These are phyloP conservation scores for Spondyliosoma cantharus DNA, from an alignment of 2,797 vertebrate genomes.

Conservation along the genomic window DNA sequence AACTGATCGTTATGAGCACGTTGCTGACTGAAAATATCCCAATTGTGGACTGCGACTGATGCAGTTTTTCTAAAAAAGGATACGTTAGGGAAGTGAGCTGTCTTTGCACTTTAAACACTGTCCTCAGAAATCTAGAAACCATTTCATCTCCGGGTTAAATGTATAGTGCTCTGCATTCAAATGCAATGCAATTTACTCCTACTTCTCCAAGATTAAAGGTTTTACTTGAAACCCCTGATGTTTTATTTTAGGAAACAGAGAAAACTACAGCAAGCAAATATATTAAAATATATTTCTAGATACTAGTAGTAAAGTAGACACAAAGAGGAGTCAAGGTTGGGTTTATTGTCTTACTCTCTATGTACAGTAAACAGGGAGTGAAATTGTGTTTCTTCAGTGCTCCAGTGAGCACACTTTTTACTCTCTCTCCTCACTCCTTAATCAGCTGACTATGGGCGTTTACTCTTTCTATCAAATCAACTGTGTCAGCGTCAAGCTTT, in stretches of 20 bases:
- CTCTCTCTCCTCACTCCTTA: too few species aligned
- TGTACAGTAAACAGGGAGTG: neutral
- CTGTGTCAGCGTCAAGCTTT: too few species aligned
- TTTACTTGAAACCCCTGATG: neutral
- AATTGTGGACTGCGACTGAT: too few species aligned
- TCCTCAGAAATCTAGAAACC: neutral
- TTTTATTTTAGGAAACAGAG: neutral
- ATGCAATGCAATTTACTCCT: constrained; percentile 5
- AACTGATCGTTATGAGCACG: neutral
- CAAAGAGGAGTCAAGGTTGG: neutral
- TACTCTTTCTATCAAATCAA: too few species aligned
- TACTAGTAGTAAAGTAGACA: too few species aligned
- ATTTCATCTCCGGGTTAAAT: neutral
- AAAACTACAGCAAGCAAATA: neutral
- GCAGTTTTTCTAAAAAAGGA: neutral
- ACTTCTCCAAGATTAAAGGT: neutral
- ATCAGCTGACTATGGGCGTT: too few species aligned
- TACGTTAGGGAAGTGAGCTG: neutral
- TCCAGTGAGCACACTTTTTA: neutral
- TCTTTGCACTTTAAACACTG: neutral
- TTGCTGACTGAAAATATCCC: neutral
- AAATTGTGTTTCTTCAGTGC: neutral
- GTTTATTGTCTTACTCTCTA: neutral
- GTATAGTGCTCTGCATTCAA: neutral
- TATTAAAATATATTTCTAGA: neutral